Evolutionary conservation across 2,113 vertebrate genomes (phyloP), one percentile per base, ranked within the genome.

Genomic region (Tyrannus savana): DNA sequence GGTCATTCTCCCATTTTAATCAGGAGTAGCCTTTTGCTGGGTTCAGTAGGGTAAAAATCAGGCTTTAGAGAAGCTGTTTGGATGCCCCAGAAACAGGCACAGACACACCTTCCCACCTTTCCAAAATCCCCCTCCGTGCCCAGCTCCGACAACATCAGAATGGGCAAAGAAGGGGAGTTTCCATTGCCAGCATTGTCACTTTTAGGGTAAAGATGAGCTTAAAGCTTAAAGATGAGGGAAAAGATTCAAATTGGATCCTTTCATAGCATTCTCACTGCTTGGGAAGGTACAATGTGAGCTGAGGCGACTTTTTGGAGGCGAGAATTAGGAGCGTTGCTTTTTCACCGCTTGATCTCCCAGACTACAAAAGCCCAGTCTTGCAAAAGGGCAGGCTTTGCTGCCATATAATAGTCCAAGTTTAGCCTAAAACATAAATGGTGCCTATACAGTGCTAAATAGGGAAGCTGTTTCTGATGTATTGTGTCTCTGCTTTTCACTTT

Each of bases 51-150:
- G 72, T 41, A n/a, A 66, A 56, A 78, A 30, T 23, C 47, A 44
- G 30, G n/a, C 8, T 67, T 89, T 55, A 30, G 24, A 58, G 72
- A 41, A 11, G 3, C 46, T 52, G 46, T 60, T 56, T 66, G 41
- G 62, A 47, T 25, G 18, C 19, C 31, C 63, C 41, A 79, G 77
- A 71, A 94, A 56, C 25, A 71, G 50, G 30, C 6, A 71, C 9
- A 37, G 31, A 28, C 53, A 64, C 58, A 33, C 24, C 21, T 73
- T 7, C 7, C 25, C 41, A n/a, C 28, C 46, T 30, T 31, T 25
- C 67, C 5, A 22, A 78, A 37, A 7, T 15, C 33, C 52, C 11
- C 0, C 12, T 0, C 0, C 0, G 1, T 37, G 18, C 39, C 42
- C 25, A 71, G 30, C 41, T n/a, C 41, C 1, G 0, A 11, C 37